These are phyloP conservation scores for Athrips mouffetella DNA, from an alignment of 2,888 invertebrate genomes.

Conservation along the genomic window DNA sequence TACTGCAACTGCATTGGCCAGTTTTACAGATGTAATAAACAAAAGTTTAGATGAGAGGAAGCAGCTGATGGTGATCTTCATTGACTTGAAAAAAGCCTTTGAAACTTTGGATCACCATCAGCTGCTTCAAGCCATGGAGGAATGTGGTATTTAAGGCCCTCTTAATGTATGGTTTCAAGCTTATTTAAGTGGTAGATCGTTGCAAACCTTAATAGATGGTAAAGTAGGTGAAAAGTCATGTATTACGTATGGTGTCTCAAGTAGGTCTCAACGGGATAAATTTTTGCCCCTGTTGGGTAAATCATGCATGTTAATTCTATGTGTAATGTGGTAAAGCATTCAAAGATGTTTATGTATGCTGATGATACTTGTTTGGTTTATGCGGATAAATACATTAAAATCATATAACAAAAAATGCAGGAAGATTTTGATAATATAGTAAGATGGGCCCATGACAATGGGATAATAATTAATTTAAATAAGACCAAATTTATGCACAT, in stretches of 20 bases:
- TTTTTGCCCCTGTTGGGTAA: constrained; percentile 23
- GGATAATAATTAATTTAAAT: constrained; percentile 16
- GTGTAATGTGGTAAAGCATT: constrained; percentile 12
- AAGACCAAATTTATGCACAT: constrained; percentile 20
- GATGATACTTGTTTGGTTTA: constrained; percentile 22
- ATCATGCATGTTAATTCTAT: constrained; percentile 23
- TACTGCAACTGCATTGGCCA: constrained; percentile 12
- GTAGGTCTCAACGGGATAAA: constrained; percentile 27
- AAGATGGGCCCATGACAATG: constrained; percentile 21
- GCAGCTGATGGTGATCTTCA: constrained; percentile 16
- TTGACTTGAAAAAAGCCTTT: constrained; percentile 25
- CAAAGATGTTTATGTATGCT: constrained; percentile 19
- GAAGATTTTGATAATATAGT: constrained; percentile 15
- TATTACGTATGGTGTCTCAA: constrained; percentile 20
- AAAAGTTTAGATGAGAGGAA: constrained; percentile 8
- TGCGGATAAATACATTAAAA: constrained; percentile 5
- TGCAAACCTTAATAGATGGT: not conserved
- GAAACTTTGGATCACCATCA: constrained; percentile 21
- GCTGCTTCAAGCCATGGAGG: constrained; percentile 20
- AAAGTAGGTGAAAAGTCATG: not conserved
- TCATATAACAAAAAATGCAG: constrained; percentile 17
- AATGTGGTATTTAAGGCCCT: constrained; percentile 22
- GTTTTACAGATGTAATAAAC: constrained; percentile 19
- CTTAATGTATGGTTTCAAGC: constrained; percentile 16
- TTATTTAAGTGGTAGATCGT: constrained; percentile 14